Evolutionary conservation across 2,888 invertebrate genomes (phyloP), one percentile per base, ranked within the genome.

Genomic region (Tanytarsus gracilentus): DNA sequence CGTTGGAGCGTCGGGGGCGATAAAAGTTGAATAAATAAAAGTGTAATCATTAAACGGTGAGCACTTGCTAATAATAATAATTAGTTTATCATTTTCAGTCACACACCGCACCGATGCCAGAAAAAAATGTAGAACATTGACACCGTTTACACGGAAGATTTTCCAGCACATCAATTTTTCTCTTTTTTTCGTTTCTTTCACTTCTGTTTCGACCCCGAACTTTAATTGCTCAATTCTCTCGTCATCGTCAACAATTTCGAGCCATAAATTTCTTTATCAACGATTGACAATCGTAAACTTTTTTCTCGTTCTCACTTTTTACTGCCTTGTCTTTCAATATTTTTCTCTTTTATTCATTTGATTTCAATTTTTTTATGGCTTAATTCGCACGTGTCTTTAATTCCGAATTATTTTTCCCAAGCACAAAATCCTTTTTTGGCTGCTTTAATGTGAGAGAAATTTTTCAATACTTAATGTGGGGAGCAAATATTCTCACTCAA

Each of bases 311-410:
- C 14, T 27, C 30, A 29, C 8, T 30, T 51, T 11, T 16, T 25
- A 4, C 30, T 29, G 8, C 16, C 21, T 44, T 27, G 16, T 29
- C 51, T 18, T 30, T 51, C 23, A 44, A 44, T 44, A 23, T 40
- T 33, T n/a, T 33, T 33, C 33, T 48, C 25, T 55, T 40, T 40
- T 27, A 25, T 9, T 26, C 40, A 40, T 27, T 27, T 40, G 27
- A 40, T 9, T 55, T 55, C n/a, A n/a, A n/a, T 53, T 40, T 14
- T 18, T 55, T 55, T 55, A 40, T 39, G 33, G 55, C 55, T 40
- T 21, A 55, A 26, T 40, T 55, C 26, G 39, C 25, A n/a, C 49
- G 26, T 25, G 8, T 40, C 40, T 55, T 21, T 18, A 16, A 27
- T 49, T 44, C 9, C 21, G 9, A 49, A 1, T 49, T 27, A n/a